Conservation (phyloP, 2,888 invertebrate genomes). For the Cosmia trapezina region DNA sequence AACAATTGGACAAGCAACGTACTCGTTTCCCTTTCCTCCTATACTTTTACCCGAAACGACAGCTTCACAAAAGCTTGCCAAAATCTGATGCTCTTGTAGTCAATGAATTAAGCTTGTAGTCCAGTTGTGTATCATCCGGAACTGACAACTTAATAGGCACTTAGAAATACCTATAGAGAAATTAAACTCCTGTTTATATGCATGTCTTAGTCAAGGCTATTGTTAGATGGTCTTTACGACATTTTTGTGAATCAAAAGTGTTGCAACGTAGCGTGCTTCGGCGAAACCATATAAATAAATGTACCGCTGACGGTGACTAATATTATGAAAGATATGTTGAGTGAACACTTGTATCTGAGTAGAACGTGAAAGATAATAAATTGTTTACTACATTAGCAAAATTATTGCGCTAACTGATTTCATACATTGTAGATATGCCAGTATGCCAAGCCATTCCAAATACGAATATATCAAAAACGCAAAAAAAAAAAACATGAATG, state of each 20-base stretch:
- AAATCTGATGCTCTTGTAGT: conserved; percentile 15
- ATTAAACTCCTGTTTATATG: conserved; percentile 26
- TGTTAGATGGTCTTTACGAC: conserved; percentile 60
- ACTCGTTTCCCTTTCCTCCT: background rate
- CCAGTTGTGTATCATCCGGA: conserved; percentile 17
- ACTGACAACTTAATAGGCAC: conserved; percentile 33
- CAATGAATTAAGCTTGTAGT: too few relatives aligned
- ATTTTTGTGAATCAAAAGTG: conserved; percentile 66
- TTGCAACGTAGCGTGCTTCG: conserved; percentile 63
- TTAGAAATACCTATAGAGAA: conserved; percentile 34
- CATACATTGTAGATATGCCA: conserved; percentile 26
- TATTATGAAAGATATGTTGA: conserved; percentile 63
- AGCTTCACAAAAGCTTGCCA: background rate
- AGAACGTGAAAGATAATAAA: conserved; percentile 56
- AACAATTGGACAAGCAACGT: background rate
- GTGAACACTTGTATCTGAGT: conserved; percentile 50
- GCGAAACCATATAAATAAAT: conserved; percentile 64
- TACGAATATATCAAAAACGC: conserved; percentile 24
- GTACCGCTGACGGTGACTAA: conserved; percentile 64
- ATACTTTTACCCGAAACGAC: background rate
- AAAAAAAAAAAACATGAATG: conserved; percentile 45
- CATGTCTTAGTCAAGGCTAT: conserved; percentile 50
- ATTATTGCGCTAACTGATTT: conserved; percentile 50
- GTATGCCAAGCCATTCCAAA: conserved; percentile 21
- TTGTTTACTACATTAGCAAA: conserved; percentile 56